Evolutionary conservation across 2,113 vertebrate genomes (phyloP).

Genomic region (Psilopsiagon aurifrons): DNA sequence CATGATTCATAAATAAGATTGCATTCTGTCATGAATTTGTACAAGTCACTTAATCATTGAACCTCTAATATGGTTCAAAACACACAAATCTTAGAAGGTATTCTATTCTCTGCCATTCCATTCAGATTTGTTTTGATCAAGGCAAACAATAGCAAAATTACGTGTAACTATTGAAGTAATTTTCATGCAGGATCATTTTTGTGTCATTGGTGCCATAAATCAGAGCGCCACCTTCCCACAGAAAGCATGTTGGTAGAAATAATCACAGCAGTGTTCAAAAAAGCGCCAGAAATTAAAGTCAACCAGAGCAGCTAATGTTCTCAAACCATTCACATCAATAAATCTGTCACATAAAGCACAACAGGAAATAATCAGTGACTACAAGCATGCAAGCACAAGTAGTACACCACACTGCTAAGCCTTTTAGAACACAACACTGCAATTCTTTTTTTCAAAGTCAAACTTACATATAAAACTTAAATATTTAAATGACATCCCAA

Average conservation of each 20-base stretch:
- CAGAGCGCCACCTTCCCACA: conserved; percentile 54
- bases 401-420: conserved; percentile 26
- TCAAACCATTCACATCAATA: conserved; percentile 64
- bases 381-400: conserved; percentile 63
- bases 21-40: background rate
- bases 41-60: background rate
- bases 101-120: background rate
- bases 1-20: background rate
- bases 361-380: conserved; percentile 61
- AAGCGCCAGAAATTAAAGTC: conserved; percentile 45
- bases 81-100: background rate
- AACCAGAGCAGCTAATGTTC: conserved; percentile 54
- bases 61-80: conserved; percentile 17
- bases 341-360: conserved; percentile 6
- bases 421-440: background rate
- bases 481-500: background rate
- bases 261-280: conserved; percentile 61
- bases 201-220: conserved; percentile 23
- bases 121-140: conserved; percentile 27
- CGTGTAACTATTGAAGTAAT: background rate
- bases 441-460: background rate
- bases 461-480: background rate
- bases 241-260: conserved; percentile 46
- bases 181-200: conserved; percentile 62
- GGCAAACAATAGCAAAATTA: conserved; percentile 34